These are phyloP conservation scores for Ashinkailepas kermadecensis DNA, from an alignment of 2,888 invertebrate species.

Conservation along the genomic window DNA sequence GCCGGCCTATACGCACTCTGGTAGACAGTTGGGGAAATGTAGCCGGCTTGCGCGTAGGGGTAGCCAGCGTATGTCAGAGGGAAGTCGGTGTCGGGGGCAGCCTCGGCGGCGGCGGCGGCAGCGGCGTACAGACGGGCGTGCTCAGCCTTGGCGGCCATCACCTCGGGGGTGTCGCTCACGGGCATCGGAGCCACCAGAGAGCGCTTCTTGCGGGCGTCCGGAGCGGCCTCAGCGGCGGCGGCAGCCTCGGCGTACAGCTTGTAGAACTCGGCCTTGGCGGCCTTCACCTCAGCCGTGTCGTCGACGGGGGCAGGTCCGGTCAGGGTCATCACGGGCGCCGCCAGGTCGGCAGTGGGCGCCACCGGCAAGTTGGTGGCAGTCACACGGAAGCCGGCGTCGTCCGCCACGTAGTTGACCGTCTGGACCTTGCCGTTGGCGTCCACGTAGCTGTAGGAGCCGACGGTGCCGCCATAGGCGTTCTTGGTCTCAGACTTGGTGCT, in stretches of 20 bases:
- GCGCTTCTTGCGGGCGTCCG: background rate
- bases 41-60: too few relatives aligned
- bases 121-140: background rate
- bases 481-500: slow-evolving; percentile 53
- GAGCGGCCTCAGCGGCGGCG: slow-evolving; percentile 27
- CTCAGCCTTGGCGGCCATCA: slow-evolving; percentile 4
- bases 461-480: slow-evolving; percentile 30
- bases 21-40: too few relatives aligned
- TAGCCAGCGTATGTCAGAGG: too few relatives aligned
- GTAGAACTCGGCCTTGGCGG: slow-evolving; percentile 35
- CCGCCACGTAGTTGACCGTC: slow-evolving; percentile 42
- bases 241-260: slow-evolving; percentile 24
- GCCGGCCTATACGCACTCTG: too few relatives aligned
- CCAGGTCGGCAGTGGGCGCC: slow-evolving; percentile 36
- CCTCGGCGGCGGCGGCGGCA: background rate
- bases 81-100: background rate
- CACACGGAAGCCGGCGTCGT: slow-evolving; percentile 51
- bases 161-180: background rate
- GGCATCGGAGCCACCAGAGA: background rate
- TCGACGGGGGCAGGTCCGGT: slow-evolving; percentile 38
- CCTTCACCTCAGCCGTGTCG: slow-evolving; percentile 43
- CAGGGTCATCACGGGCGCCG: slow-evolving; percentile 8
- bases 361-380: slow-evolving; percentile 55
- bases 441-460: slow-evolving; percentile 33
- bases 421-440: slow-evolving; percentile 47